A percentile compares a stretch with the other conserved stretches of the same genome.
phyloP scores from a whole-genome alignment of 1,140 invertebrate species.

The Drosophila kurseongensis region DNA sequence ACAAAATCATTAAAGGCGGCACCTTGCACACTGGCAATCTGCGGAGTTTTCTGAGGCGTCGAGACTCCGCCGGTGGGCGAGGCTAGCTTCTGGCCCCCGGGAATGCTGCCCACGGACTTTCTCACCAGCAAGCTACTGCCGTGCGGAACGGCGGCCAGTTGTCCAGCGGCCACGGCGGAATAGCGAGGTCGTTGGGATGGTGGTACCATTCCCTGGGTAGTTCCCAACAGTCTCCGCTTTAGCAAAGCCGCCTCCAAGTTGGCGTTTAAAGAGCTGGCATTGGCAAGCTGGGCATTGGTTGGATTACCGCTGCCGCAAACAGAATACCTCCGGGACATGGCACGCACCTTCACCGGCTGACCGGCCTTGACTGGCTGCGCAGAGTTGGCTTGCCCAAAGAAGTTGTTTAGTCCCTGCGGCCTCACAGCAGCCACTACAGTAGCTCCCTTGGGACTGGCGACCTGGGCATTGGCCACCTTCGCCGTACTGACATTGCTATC shows the following conservation, averaged over 20 bases:
- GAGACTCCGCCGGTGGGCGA: conserved; percentile 23
- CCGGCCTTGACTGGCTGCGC: not conserved
- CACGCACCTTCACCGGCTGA: conserved; percentile 21
- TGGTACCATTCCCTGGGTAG: conserved; percentile 4
- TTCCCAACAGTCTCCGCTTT: conserved; percentile 47
- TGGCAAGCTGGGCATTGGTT: not conserved
- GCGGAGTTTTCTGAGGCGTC: conserved; percentile 39
- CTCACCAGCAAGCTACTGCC: conserved; percentile 42
- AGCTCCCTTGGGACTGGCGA: conserved; percentile 1
- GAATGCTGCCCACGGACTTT: not conserved
- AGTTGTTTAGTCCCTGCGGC: conserved; percentile 25
- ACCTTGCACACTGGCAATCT: conserved; percentile 55
- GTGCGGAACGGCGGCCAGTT: not conserved
- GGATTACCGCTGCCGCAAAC: conserved; percentile 45
- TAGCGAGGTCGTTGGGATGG: conserved; percentile 52
- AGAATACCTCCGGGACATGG: conserved; percentile 55
- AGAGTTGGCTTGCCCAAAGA: conserved; percentile 15
- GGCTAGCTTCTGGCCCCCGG: conserved; percentile 18
- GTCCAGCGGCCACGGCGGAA: conserved; percentile 3
- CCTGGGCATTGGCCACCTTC: not conserved
- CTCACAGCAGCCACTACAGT: conserved; percentile 12
- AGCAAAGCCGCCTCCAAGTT: conserved; percentile 19
- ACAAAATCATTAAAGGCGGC: conserved; percentile 40
- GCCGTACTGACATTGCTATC: conserved; percentile 34
- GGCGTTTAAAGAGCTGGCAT: not conserved